Evolutionary conservation across 2,797 vertebrate genomes (phyloP).

Genomic region (Allobates femoralis): DNA sequence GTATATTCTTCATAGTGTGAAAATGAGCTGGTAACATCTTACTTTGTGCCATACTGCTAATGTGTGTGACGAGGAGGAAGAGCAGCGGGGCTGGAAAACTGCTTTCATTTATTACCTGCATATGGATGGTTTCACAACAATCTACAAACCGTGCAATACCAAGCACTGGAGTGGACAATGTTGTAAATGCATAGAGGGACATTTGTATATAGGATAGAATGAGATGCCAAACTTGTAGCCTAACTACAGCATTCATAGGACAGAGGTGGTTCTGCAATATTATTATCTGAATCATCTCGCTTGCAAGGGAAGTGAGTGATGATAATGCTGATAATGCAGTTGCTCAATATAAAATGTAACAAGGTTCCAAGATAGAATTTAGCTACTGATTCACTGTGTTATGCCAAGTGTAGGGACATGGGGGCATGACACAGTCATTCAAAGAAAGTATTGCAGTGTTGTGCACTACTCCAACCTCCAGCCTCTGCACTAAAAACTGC

Average conservation of each 20-base stretch:
- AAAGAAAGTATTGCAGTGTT: no score
- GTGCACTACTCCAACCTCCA: neutral
- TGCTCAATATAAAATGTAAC: neutral
- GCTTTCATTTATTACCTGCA: neutral
- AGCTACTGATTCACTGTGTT: no score
- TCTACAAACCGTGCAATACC: neutral
- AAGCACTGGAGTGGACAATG: neutral
- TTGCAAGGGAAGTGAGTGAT: neutral
- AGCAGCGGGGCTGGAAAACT: neutral
- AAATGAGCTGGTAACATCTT: constrained; percentile 13
- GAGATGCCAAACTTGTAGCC: neutral
- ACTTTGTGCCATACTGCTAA: constrained; percentile 29
- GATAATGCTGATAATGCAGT: neutral
- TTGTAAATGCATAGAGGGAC: neutral
- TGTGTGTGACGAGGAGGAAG: constrained; percentile 9
- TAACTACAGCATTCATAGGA: neutral
- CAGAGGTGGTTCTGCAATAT: neutral
- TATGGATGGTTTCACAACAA: neutral
- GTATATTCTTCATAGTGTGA: constrained; percentile 34
- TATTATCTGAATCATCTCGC: neutral
- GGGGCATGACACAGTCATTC: neutral
- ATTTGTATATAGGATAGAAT: neutral
- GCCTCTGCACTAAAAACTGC: neutral
- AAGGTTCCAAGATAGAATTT: neutral
- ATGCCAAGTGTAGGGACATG: no score